Evolutionary conservation across 2,113 vertebrate species (phyloP), one percentile per base, ranked within the genome.

Genomic region (Pseudopodoces humilis): DNA sequence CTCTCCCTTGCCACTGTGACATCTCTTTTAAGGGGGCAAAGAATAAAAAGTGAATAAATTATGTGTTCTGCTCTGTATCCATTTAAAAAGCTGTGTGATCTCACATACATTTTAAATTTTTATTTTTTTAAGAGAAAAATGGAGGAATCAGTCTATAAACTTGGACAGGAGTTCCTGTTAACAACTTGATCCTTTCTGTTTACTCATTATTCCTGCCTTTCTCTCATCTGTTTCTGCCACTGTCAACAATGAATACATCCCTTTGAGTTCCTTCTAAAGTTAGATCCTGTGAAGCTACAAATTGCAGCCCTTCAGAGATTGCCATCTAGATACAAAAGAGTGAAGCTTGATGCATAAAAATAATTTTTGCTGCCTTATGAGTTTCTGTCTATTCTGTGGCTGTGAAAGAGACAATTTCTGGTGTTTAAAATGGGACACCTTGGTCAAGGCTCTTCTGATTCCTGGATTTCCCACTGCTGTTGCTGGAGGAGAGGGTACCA

Each of bases 1-100:
- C 77, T 91, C 39, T 94, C 31, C 64, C 55, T 95, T 96, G 59
- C 75, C 46, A 62, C 79, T 81, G 50, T 96, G 92, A 96, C 94
- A 95, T 90, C 92, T 97, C 76, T 75, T 90, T 97, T 96, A 97
- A 94, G 35, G 82, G 86, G 67, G 76, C 50, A 94, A 96, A 86
- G 28, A 75, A 96, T 85, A 95, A 78, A 86, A 87, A 5, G 10
- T 94, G 93, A 95, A 94, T 83, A 95, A 92, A 74, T 89, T 1
- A 70, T 83, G 10, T 63, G 14, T 52, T 90, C 64, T 92, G 10
- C 27, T 90, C 75, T 84, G 25, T 76, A 79, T 56, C 43, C 58
- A n/a, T 93, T 94, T 82, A 67, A 92, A 86, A 90, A 63, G 10
- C 46, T 83, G 52, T 31, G 50, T 60, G 46, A 49, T 53, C 46